Conservation (phyloP, 2,113 vertebrate species). For the Rhinolophus sinicus region DNA sequence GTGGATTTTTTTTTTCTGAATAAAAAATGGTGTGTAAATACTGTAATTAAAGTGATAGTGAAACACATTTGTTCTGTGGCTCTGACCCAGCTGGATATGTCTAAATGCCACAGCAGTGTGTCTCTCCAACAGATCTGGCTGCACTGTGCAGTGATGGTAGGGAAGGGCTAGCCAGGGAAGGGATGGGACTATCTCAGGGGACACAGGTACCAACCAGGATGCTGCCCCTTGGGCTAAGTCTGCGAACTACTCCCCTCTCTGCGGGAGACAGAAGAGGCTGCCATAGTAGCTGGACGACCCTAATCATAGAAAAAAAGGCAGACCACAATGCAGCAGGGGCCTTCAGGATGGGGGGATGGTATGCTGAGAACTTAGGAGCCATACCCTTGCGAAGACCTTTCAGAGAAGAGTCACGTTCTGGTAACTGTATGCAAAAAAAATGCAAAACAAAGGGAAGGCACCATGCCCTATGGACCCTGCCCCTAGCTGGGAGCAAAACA, state of each 20-base stretch:
- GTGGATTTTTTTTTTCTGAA: conserved; percentile 55
- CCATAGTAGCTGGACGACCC: not conserved
- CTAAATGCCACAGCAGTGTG: not conserved
- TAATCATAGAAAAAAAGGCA: not conserved
- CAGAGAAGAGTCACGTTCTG: not conserved
- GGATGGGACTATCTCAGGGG: not conserved
- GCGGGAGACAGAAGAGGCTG: not conserved
- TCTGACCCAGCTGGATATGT: not conserved
- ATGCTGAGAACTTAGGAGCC: not conserved
- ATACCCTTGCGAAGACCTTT: not conserved
- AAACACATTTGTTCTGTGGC: not conserved
- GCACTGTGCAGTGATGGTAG: not conserved
- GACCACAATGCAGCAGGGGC: rapidly evolving
- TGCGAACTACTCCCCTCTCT: not conserved
- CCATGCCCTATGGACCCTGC: rapidly evolving
- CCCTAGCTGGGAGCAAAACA: not conserved
- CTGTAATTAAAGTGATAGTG: conserved; percentile 70
- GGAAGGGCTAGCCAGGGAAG: not conserved
- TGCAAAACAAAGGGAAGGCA: not conserved
- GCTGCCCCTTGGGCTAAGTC: not conserved
- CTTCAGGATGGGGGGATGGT: not conserved
- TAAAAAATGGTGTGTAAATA: conserved; percentile 67
- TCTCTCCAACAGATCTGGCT: not conserved
- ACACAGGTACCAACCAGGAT: not conserved
- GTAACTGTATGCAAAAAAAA: not conserved